phyloP scores from a whole-genome alignment of 2,113 vertebrate genomes.

The Hippocampus comes region DNA sequence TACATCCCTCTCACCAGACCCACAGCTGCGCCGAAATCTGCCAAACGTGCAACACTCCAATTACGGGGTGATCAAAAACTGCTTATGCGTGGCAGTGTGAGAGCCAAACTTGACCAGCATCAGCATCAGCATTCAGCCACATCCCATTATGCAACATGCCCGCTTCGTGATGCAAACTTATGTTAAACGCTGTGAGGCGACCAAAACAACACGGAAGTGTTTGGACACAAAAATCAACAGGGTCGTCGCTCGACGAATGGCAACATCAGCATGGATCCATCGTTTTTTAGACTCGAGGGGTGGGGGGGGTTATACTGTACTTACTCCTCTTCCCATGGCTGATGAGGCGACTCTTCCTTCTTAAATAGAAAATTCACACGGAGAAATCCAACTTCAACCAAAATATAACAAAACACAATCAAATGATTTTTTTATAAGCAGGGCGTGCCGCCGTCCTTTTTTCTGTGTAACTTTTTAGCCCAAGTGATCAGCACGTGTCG shows the following conservation, averaged over 20 bases:
- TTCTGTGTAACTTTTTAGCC: conserved; percentile 3
- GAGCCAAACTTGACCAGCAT: background rate
- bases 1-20: background rate
- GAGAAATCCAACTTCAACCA: conserved; percentile 52
- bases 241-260: background rate
- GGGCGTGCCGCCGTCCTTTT: conserved; percentile 19
- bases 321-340: conserved; percentile 78
- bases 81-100: background rate
- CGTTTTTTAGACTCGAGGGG: background rate
- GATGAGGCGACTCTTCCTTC: conserved; percentile 32
- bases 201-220: conserved; percentile 37
- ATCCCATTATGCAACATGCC: conserved; percentile 53
- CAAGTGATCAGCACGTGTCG: conserved; percentile 58
- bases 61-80: too few species aligned
- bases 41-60: background rate
- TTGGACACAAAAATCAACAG: background rate
- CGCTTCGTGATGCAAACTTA: conserved; percentile 12
- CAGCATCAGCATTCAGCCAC: background rate
- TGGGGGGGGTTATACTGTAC: conserved; percentile 39
- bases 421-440: conserved; percentile 13
- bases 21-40: background rate
- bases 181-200: background rate
- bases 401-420: conserved; percentile 34
- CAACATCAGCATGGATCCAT: conserved; percentile 7
- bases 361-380: conserved; percentile 23